Evolutionary conservation across 2,113 vertebrate genomes (phyloP), one percentile per base, ranked within the genome.

Genomic region (Panthera leo): DNA sequence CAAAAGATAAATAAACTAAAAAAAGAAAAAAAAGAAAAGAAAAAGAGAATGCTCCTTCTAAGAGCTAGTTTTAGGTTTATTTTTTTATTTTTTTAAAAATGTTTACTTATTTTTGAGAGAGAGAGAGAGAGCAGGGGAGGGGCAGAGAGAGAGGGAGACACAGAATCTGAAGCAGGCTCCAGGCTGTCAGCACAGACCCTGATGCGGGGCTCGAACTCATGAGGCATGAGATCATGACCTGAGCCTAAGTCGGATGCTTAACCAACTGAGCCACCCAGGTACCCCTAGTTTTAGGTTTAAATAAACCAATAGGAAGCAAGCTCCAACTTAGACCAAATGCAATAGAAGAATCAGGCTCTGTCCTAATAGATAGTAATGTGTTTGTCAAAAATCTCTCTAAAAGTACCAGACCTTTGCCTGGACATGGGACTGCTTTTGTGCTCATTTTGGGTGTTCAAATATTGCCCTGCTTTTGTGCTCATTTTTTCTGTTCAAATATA

Each of bases 1-100:
- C 55, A 58, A 58, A 61, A 23, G 19, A 58, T 21, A 58, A 58
- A 58, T 61, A 21, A 61, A 61, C 58, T 61, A 23, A 61, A 61
- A 61, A 61, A 61, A 53, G 18, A 55, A 55, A 19, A 55, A 55
- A 55, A 55, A 19, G 19, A 55, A 55, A 55, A 58, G 45, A 45
- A 45, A 45, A 45, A 45, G 8, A 21, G 27, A 76, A 27, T 42
- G 10, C 7, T 48, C 11, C 36, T 83, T 84, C 31, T 87, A 4
- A 80, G 9, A 96, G 75, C 21, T 67, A 34, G 12, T 61, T 78
- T 83, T 65, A 53, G 27, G 2, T 73, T 92, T 94, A 92, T 55
- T 55, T 55, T 16, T 55, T 5, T 18, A 55, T 55, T 55, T 18
- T 55, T 55, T 19, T 6, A 19, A 5, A 19, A 6, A 55, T 55